Evolutionary conservation across 2,113 vertebrate genomes (phyloP).

Genomic region (Sturnus vulgaris): DNA sequence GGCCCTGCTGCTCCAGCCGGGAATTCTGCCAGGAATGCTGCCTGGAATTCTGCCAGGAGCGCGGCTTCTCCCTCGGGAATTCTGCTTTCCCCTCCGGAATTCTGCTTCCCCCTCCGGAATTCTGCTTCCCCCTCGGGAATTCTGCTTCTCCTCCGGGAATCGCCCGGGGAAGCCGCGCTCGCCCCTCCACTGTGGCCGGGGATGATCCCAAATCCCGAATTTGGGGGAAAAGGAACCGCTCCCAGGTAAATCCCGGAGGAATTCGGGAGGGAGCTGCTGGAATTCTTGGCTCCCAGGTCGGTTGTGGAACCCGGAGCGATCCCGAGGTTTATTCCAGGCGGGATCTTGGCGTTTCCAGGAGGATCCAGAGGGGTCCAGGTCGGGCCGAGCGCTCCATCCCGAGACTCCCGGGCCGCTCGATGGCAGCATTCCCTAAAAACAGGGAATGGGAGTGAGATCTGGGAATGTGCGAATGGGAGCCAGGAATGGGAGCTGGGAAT

Average conservation of each 20-base stretch:
- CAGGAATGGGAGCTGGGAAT: too few relatives aligned
- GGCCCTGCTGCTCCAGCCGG: not conserved
- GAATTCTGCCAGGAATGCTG: not conserved
- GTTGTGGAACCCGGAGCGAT: not conserved
- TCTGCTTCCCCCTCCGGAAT: not conserved
- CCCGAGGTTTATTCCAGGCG: fast-evolving
- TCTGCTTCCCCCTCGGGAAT: not conserved
- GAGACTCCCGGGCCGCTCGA: too few relatives aligned
- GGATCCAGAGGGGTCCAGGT: too few relatives aligned
- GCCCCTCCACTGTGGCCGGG: not conserved
- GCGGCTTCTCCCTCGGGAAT: not conserved
- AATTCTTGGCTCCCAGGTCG: not conserved
- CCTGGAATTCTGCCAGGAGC: too few relatives aligned
- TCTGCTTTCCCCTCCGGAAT: not conserved
- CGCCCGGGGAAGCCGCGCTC: too few relatives aligned
- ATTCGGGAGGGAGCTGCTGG: not conserved
- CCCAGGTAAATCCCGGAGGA: not conserved
- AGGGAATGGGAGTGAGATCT: too few relatives aligned
- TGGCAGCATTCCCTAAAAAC: too few relatives aligned
- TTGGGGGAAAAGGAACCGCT: not conserved
- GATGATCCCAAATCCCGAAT: not conserved
- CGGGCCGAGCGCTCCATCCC: too few relatives aligned
- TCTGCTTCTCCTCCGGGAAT: too few relatives aligned
- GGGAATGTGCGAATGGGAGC: too few relatives aligned
- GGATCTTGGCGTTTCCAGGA: not conserved